Percentiles rank a stretch among this genome's conserved stretches.
phyloP scores from a whole-genome alignment of 2,888 invertebrate genomes.

The Drosophila mimetica region DNA sequence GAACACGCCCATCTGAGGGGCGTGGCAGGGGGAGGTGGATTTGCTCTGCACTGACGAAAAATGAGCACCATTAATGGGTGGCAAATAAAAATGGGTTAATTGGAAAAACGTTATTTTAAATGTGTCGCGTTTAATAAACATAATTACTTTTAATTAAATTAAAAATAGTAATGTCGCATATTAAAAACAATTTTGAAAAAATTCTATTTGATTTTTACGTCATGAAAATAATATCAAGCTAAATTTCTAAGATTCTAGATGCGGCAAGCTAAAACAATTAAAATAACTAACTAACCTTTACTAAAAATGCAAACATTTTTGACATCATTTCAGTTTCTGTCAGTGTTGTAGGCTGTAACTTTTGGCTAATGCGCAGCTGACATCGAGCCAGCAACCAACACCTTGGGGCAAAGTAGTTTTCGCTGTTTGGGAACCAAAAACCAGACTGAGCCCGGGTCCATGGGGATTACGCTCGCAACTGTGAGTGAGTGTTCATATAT shows the following conservation, averaged over 20 bases:
- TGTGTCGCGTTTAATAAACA: no score
- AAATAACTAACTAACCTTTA: no score
- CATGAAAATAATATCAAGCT: no score
- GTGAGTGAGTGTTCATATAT: conserved; percentile 23
- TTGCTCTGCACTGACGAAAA: not conserved
- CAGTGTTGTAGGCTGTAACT: conserved; percentile 10
- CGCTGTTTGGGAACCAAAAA: conserved; percentile 60
- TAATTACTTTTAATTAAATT: no score
- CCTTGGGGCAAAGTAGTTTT: conserved; percentile 77
- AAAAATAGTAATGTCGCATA: no score
- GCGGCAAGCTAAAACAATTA: no score
- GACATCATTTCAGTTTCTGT: not conserved
- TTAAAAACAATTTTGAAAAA: no score
- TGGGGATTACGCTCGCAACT: conserved; percentile 54
- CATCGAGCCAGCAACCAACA: conserved; percentile 43
- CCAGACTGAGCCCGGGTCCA: conserved; percentile 45
- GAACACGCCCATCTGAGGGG: conserved; percentile 73
- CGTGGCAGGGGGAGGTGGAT: conserved; percentile 2
- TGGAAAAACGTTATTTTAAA: not conserved
- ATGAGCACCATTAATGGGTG: not conserved
- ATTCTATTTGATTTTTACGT: no score
- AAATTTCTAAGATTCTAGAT: no score
- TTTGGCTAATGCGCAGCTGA: conserved; percentile 74
- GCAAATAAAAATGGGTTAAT: not conserved
- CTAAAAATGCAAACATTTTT: no score